Percentiles rank a stretch among this genome's conserved stretches.
Conservation (phyloP, 1,140 invertebrate species). For the Arctopsyche grandis region DNA sequence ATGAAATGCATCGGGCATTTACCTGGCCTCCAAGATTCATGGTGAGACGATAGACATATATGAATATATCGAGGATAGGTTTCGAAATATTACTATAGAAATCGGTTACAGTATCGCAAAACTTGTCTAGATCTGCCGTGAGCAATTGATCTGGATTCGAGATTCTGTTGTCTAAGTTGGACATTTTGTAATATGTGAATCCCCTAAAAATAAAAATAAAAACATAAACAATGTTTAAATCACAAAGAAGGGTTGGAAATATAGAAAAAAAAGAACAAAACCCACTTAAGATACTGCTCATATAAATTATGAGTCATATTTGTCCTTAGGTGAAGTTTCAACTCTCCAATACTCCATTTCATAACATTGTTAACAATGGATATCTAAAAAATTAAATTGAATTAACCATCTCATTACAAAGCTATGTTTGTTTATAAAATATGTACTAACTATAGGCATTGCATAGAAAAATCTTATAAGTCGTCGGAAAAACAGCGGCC, state of each 20-base stretch:
- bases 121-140: constrained; percentile 97
- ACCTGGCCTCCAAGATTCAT: constrained; percentile 81
- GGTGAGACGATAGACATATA: constrained; percentile 93
- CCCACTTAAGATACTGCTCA: constrained; percentile 92
- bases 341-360: constrained; percentile 93
- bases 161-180: constrained; percentile 93
- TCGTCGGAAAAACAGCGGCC: constrained; percentile 77
- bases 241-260: not conserved
- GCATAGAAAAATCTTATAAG: constrained; percentile 81
- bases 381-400: constrained; percentile 69
- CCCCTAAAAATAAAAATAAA: constrained; percentile 70
- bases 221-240: not conserved
- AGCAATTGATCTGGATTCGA: constrained; percentile 96
- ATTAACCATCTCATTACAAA: constrained; percentile 16
- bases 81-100: constrained; percentile 98
- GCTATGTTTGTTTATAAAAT: not conserved
- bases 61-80: constrained; percentile 92
- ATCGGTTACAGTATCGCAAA: constrained; percentile 94
- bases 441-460: constrained; percentile 80
- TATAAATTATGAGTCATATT: constrained; percentile 89
- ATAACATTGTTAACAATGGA: constrained; percentile 92
- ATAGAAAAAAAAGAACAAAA: constrained; percentile 53
- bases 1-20: too few relatives aligned
- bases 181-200: constrained; percentile 98
- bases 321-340: constrained; percentile 90